Evolutionary conservation across 2,888 invertebrate genomes (phyloP).

Genomic region (Mesorhabditis spiculigera): DNA sequence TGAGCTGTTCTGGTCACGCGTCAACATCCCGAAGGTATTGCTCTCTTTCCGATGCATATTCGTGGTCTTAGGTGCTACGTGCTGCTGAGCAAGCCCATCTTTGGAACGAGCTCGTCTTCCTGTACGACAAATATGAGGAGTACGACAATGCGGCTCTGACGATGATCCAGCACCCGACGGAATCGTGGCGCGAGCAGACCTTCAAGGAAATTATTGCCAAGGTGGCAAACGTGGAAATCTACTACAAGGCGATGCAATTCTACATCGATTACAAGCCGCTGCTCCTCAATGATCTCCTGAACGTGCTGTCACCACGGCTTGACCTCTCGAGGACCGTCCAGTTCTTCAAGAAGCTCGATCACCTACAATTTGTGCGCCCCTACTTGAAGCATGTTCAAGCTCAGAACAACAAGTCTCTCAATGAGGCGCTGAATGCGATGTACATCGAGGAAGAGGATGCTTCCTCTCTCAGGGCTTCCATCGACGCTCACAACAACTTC

Average conservation of each 20-base stretch:
- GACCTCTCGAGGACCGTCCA: conserved; percentile 83
- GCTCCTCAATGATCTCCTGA: conserved; percentile 87
- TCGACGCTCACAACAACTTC: conserved; percentile 99
- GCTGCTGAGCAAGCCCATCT: conserved; percentile 99
- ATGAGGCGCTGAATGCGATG: conserved; percentile 83
- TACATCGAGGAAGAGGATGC: conserved; percentile 68
- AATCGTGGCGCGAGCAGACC: conserved; percentile 98
- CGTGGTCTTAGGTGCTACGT: conserved; percentile 74
- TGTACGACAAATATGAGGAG: conserved; percentile 99
- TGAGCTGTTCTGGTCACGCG: conserved; percentile 98
- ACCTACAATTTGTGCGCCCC: conserved; percentile 92
- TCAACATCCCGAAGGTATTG: conserved; percentile 93
- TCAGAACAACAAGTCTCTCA: conserved; percentile 90
- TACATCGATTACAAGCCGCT: conserved; percentile 96
- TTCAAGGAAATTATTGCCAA: conserved; percentile 79
- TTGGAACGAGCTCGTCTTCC: conserved; percentile 97
- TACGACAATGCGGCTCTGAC: conserved; percentile 98
- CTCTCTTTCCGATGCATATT: not conserved
- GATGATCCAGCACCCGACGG: conserved; percentile 99
- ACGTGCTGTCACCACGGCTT: conserved; percentile 93
- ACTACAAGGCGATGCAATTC: conserved; percentile 98
- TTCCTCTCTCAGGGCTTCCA: conserved; percentile 80
- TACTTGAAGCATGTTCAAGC: conserved; percentile 95
- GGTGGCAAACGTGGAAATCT: conserved; percentile 96
- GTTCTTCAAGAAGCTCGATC: conserved; percentile 72